These are phyloP conservation scores for Grallaria varia DNA, from an alignment of 2,113 vertebrate species.

Conservation along the genomic window DNA sequence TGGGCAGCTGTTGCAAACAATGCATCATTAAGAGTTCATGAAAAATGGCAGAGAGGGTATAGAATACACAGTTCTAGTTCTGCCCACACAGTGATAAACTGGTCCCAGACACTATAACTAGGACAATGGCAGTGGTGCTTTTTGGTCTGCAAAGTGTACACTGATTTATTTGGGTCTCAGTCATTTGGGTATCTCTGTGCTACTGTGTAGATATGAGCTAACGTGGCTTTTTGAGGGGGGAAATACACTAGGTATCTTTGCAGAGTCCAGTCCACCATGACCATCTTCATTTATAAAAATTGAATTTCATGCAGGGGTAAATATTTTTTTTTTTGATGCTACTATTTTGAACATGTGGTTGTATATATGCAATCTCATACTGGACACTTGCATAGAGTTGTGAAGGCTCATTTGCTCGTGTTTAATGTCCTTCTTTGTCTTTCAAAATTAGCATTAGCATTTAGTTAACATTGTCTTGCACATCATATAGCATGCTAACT, in stretches of 20 bases:
- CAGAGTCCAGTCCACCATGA: background rate
- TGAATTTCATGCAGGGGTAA: background rate
- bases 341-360: background rate
- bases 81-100: too few relatives aligned
- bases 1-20: too few relatives aligned
- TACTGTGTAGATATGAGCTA: background rate
- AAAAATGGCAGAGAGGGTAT: too few relatives aligned
- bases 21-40: too few relatives aligned
- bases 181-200: background rate
- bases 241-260: background rate
- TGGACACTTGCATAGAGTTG: background rate
- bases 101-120: too few relatives aligned
- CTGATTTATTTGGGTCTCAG: background rate
- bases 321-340: background rate
- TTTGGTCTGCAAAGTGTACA: background rate
- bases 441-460: background rate
- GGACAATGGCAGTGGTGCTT: fast-evolving
- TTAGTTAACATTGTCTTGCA: background rate
- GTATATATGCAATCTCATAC: background rate
- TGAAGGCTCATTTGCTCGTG: background rate
- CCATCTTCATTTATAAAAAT: background rate
- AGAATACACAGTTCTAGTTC: too few relatives aligned
- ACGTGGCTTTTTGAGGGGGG: background rate
- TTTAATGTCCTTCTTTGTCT: background rate
- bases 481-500: too few relatives aligned